Evolutionary conservation across 2,888 invertebrate species (phyloP).

Genomic region (Pinctada fucata): DNA sequence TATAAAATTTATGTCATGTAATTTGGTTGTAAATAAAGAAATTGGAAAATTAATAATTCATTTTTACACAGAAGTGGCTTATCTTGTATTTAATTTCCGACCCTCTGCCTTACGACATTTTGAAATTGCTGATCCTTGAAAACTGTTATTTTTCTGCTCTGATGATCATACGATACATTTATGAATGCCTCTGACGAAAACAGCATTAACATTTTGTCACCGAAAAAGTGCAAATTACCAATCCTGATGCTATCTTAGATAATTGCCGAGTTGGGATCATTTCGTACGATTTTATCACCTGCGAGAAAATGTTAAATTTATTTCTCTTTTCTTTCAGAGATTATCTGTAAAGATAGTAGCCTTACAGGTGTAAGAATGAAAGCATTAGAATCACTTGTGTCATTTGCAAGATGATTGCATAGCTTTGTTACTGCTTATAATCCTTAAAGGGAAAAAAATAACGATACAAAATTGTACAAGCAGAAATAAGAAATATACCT

Average conservation of each 20-base stretch:
- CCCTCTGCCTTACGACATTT: too few relatives aligned
- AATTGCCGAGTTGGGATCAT: slow-evolving; percentile 18
- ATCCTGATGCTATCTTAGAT: slow-evolving; percentile 11
- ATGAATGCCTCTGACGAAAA: slow-evolving; percentile 12
- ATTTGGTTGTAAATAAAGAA: too few relatives aligned
- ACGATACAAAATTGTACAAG: too few relatives aligned
- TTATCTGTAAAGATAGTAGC: slow-evolving; percentile 17
- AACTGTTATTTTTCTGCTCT: slow-evolving; percentile 27
- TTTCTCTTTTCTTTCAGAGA: slow-evolving; percentile 29
- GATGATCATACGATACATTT: slow-evolving; percentile 27
- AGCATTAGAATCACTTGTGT: neutral
- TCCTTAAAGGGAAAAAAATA: too few relatives aligned
- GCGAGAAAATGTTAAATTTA: slow-evolving; percentile 38
- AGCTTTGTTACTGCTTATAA: too few relatives aligned
- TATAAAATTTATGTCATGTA: too few relatives aligned
- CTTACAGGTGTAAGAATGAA: neutral
- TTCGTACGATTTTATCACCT: slow-evolving; percentile 25
- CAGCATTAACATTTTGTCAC: slow-evolving; percentile 28
- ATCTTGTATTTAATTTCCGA: too few relatives aligned
- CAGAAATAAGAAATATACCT: too few relatives aligned
- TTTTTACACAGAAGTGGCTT: too few relatives aligned
- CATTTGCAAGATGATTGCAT: neutral
- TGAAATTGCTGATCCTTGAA: slow-evolving; percentile 17
- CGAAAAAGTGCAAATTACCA: slow-evolving; percentile 20
- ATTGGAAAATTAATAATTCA: too few relatives aligned